A percentile compares a stretch with the other conserved stretches of the same genome.
phyloP scores from a whole-genome alignment of 2,113 vertebrate genomes.

The Gasterosteus aculeatus region DNA sequence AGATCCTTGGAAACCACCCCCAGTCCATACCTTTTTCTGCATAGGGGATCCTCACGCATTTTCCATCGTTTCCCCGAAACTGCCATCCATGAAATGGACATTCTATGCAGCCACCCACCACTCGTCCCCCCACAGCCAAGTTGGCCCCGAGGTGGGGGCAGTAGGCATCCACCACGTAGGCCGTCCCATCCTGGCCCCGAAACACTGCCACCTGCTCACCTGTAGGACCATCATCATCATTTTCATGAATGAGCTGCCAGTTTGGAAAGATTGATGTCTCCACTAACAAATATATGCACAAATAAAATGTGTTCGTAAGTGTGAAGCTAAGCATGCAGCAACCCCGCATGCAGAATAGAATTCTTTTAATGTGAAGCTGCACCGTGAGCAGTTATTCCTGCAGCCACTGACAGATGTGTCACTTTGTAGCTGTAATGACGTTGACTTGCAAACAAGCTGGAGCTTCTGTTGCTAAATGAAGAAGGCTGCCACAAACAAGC shows the following conservation, averaged over 20 bases:
- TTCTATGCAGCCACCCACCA: conserved; percentile 83
- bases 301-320: neutral
- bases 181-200: conserved; percentile 72
- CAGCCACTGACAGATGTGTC: neutral
- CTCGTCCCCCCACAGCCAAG: conserved; percentile 79
- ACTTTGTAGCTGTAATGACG: neutral
- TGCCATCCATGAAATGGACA: conserved; percentile 88
- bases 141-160: conserved; percentile 87
- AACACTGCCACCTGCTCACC: conserved; percentile 81
- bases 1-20: neutral
- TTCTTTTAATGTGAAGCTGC: neutral
- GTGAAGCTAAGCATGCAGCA: neutral
- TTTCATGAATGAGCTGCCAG: neutral
- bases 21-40: conserved; percentile 79
- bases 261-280: neutral
- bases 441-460: neutral
- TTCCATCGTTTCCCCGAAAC: conserved; percentile 82
- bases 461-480: neutral
- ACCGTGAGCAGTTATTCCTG: neutral
- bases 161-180: conserved; percentile 80
- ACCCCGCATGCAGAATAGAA: neutral
- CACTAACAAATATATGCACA: neutral
- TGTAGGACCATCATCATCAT: conserved; percentile 13
- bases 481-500: neutral
- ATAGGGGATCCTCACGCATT: conserved; percentile 79